These are phyloP conservation scores for Ceyx margarethae DNA, from an alignment of 2,113 vertebrate species.

Conservation along the genomic window DNA sequence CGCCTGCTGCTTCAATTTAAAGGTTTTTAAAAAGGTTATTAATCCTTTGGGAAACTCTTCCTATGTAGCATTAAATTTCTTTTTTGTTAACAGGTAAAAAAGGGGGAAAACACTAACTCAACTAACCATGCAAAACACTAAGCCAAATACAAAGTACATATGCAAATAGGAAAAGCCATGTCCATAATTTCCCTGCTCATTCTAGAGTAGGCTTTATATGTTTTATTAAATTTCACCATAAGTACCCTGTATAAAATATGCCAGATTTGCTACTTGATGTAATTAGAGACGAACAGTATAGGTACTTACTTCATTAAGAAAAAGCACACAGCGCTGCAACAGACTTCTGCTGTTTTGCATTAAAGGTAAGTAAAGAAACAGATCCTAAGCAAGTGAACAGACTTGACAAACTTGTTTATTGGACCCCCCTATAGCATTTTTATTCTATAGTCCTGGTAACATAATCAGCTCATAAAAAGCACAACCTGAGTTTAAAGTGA, in stretches of 20 bases:
- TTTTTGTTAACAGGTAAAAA: slow-evolving; percentile 46
- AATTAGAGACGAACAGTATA: slow-evolving; percentile 32
- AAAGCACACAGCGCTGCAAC: not conserved
- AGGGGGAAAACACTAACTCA: slow-evolving; percentile 45
- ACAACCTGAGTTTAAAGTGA: slow-evolving; percentile 58
- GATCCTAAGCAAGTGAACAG: slow-evolving; percentile 30
- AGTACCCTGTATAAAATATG: not conserved
- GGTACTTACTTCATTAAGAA: slow-evolving; percentile 14
- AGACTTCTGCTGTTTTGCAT: slow-evolving; percentile 30
- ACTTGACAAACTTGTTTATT: slow-evolving; percentile 45
- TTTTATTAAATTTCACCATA: slow-evolving; percentile 8
- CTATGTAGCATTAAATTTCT: slow-evolving; percentile 36
- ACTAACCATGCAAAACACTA: slow-evolving; percentile 25
- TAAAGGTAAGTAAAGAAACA: slow-evolving; percentile 58
- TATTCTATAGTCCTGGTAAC: slow-evolving; percentile 66
- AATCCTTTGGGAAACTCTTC: slow-evolving; percentile 60
- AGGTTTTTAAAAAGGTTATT: slow-evolving; percentile 58
- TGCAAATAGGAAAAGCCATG: not conserved
- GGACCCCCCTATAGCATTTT: slow-evolving; percentile 55
- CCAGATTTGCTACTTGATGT: slow-evolving; percentile 1
- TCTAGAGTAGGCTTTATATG: not conserved
- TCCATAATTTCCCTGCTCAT: not conserved
- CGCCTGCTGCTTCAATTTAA: slow-evolving; percentile 64
- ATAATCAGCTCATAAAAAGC: slow-evolving; percentile 56
- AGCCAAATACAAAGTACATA: not conserved